phyloP scores from a whole-genome alignment of 1,140 invertebrate species.

The Pectinophora gossypiella region DNA sequence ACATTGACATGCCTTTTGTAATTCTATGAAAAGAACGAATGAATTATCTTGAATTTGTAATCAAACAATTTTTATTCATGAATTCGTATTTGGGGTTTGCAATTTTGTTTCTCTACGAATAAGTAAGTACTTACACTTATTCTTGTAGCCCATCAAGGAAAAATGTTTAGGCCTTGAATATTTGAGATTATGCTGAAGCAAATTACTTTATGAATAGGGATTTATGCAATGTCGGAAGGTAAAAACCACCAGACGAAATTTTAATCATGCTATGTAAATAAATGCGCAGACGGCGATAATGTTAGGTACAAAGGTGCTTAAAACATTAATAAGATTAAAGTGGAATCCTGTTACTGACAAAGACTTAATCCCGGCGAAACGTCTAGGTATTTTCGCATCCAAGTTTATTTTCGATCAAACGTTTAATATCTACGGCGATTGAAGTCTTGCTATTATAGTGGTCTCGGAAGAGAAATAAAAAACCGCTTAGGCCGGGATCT shows the following conservation, averaged over 20 bases:
- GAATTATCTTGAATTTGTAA: constrained; percentile 8
- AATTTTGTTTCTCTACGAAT: neutral
- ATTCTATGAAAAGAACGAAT: neutral
- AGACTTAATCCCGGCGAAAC: no score
- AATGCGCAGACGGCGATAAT: no score
- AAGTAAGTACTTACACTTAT: neutral
- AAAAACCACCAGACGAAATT: no score
- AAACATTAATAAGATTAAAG: no score
- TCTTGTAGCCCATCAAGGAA: neutral
- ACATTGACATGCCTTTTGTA: constrained; percentile 3
- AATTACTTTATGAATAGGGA: neutral
- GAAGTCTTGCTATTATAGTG: constrained; percentile 38
- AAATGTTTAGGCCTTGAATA: neutral
- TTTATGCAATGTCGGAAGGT: neutral
- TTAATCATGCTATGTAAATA: no score
- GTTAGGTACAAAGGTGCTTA: no score
- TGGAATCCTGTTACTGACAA: no score
- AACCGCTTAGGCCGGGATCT: constrained; percentile 42
- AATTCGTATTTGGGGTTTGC: neutral
- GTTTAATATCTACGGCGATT: neutral
- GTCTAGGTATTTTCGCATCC: no score
- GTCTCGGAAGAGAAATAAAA: constrained; percentile 49
- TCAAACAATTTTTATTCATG: constrained; percentile 15
- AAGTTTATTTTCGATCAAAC: no score
- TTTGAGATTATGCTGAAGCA: neutral